Evolutionary conservation across 2,113 vertebrate genomes (phyloP), one percentile per base, ranked within the genome.

Genomic region (Epinephelus fuscoguttatus): DNA sequence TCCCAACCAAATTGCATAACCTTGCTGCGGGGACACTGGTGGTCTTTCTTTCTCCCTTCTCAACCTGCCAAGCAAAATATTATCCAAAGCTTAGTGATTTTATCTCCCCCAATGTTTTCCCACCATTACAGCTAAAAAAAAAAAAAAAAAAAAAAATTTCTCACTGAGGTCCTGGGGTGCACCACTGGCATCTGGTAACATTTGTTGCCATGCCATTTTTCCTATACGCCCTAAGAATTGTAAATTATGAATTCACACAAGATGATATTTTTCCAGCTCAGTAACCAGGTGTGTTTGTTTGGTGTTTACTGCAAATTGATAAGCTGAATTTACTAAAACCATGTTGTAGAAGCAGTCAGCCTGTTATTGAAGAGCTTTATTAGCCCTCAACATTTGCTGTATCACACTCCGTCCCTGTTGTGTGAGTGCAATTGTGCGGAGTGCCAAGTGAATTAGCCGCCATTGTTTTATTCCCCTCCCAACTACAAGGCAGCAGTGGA

Each of bases 381-480:
- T 76, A 68, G 71, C 82, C 45, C 57, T 70, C 53, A n/a, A 67
- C 75, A 23, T 78, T 68, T 56, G 57, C 79, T 30, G 78, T 23
- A 53, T 79, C 63, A 33, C 59, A 4, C 78, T 74, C 57, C 52
- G 11, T 33, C 75, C 56, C 15, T 71, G 80, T 66, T 88, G 62
- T 81, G 23, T 9, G 45, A 74, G 69, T 25, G 25, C 18, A 37
- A 47, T 50, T 5, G 47, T 14, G 42, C 47, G 25, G 40, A 47
- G 62, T 76, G 78, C 77, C 80, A 27, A 86, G 80, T 78, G 82
- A 89, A 93, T 91, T 85, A 88, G 60, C 81, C 78, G 0, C 89
- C 86, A 70, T 89, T 91, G 89, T 93, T 93, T 88, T 78, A 78
- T 73, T 75, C 53, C 50, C 70, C 49, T 40, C 61, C 71, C 78